phyloP scores from a whole-genome alignment of 2,113 vertebrate genomes.

The Heteronetta atricapilla region DNA sequence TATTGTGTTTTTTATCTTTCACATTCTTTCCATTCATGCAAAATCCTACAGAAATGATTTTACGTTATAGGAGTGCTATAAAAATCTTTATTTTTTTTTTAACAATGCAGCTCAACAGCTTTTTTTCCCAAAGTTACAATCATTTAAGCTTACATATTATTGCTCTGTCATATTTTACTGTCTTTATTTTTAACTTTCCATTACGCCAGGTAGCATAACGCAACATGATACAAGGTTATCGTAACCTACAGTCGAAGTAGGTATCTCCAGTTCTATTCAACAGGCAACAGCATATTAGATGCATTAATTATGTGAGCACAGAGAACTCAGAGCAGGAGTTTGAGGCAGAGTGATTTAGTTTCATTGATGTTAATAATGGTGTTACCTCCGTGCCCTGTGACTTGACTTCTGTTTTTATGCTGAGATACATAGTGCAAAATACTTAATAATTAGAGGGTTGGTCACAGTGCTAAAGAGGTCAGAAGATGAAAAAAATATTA shows the following conservation, averaged over 20 bases:
- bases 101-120: not conserved
- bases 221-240: not conserved
- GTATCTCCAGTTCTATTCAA: not conserved
- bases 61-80: not conserved
- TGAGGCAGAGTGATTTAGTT: constrained; percentile 48
- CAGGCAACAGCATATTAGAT: not conserved
- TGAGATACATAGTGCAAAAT: constrained; percentile 52
- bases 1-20: not conserved
- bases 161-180: not conserved
- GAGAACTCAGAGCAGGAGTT: not conserved
- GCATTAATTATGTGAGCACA: constrained; percentile 12
- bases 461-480: constrained; percentile 31
- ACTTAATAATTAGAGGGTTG: constrained; percentile 64
- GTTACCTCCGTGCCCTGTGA: constrained; percentile 46
- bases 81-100: not conserved
- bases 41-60: not conserved
- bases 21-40: not conserved
- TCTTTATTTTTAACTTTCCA: not conserved
- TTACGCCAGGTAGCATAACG: not conserved
- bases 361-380: constrained; percentile 49
- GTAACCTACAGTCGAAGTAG: not conserved
- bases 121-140: not conserved
- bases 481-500: constrained; percentile 49
- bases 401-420: constrained; percentile 59
- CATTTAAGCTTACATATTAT: not conserved